A percentile compares a stretch with the other conserved stretches of the same genome.
Conservation (phyloP, 2,888 invertebrate genomes). For the Philereme transversata region DNA sequence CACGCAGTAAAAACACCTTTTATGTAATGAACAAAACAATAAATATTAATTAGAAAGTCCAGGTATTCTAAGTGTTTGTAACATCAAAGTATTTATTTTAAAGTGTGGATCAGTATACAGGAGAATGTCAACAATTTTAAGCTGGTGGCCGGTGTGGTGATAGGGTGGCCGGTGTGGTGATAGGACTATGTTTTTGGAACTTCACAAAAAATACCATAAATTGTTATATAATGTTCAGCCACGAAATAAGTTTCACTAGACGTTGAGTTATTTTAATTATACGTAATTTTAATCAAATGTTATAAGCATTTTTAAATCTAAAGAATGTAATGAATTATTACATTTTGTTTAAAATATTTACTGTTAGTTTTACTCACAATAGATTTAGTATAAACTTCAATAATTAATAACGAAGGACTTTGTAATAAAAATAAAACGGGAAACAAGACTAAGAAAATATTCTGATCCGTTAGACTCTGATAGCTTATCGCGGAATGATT, state of each 20-base stretch:
- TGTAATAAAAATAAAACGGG: no score
- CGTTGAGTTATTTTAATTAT: slow-evolving; percentile 14
- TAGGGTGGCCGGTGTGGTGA: no score
- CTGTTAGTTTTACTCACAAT: no score
- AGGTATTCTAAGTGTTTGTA: slow-evolving; percentile 18
- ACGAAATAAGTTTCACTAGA: slow-evolving; percentile 12
- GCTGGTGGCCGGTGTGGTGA: slow-evolving; percentile 2
- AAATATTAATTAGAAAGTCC: slow-evolving; percentile 30
- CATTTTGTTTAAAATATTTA: slow-evolving; percentile 3
- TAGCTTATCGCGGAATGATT: no score
- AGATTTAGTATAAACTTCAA: no score
- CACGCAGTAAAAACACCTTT: slow-evolving; percentile 46
- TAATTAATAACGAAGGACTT: no score
- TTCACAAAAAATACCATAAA: slow-evolving; percentile 5
- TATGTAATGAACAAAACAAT: slow-evolving; percentile 20
- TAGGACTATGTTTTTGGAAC: slow-evolving; percentile 8
- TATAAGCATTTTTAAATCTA: background rate
- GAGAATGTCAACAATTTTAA: slow-evolving; percentile 31
- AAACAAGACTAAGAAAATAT: no score
- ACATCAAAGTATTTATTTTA: slow-evolving; percentile 1
- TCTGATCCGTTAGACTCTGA: no score
- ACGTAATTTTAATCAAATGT: slow-evolving; percentile 10
- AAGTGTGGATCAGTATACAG: slow-evolving; percentile 4
- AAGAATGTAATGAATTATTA: slow-evolving; percentile 3
- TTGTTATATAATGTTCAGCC: slow-evolving; percentile 1